A percentile compares a stretch with the other conserved stretches of the same genome.
Conservation (phyloP, 2,113 vertebrate species). For the Scalopus aquaticus region DNA sequence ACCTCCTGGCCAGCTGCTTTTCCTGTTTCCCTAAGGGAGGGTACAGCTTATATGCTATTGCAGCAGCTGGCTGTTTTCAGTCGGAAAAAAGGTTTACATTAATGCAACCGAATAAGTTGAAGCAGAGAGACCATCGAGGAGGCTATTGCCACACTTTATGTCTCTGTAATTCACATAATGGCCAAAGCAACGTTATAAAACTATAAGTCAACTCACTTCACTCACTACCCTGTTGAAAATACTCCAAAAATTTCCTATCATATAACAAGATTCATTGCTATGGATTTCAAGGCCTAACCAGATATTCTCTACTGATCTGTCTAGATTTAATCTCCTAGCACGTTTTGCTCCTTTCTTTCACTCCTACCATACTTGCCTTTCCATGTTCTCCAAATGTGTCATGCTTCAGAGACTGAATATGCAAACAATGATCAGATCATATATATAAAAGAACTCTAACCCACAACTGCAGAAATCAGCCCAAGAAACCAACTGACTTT, state of each 20-base stretch:
- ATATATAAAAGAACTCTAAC: not conserved
- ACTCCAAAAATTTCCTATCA: not conserved
- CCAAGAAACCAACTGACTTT: not conserved
- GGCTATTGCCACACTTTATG: not conserved
- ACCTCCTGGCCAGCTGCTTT: no score
- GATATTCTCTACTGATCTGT: not conserved
- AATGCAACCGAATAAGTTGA: no score
- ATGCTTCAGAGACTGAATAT: not conserved
- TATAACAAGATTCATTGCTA: constrained; percentile 9
- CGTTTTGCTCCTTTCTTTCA: not conserved
- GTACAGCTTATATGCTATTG: no score
- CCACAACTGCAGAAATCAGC: not conserved
- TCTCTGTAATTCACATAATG: not conserved
- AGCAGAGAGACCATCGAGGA: no score
- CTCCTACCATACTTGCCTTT: not conserved
- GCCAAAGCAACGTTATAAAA: not conserved
- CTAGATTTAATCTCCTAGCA: not conserved
- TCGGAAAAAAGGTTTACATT: no score
- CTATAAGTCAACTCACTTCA: not conserved
- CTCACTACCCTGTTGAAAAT: constrained; percentile 7
- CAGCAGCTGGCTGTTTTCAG: no score
- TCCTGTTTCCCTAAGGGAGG: no score
- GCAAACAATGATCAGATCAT: not conserved
- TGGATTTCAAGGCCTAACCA: not conserved
- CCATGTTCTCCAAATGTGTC: not conserved